Conservation (phyloP, 2,113 vertebrate species). For the Macaca mulatta region DNA sequence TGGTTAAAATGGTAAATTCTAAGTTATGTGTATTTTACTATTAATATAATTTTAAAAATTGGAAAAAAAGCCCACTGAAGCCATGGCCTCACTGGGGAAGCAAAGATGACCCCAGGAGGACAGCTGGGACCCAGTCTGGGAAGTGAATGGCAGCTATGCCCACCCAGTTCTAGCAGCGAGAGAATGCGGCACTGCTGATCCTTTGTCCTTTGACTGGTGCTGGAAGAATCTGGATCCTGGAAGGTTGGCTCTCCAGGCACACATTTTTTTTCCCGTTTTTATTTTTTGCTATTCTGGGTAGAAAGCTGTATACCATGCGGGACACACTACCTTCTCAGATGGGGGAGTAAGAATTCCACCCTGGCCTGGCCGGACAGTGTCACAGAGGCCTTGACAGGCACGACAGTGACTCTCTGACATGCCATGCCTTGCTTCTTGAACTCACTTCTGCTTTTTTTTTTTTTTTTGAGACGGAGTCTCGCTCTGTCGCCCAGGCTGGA, state of each 20-base stretch:
- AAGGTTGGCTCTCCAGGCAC: no score
- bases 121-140: background rate
- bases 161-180: no score
- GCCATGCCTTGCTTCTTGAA: background rate
- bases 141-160: background rate
- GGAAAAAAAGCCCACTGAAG: background rate
- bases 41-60: background rate
- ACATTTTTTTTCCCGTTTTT: background rate
- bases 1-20: background rate
- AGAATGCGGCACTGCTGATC: rapidly evolving
- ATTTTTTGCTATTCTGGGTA: background rate
- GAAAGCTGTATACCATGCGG: background rate
- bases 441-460: background rate
- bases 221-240: background rate
- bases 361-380: rapidly evolving
- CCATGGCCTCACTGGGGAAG: background rate
- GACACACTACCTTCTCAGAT: no score
- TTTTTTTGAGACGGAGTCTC: no score
- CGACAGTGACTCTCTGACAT: background rate
- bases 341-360: background rate
- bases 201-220: background rate
- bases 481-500: no score
- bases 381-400: background rate
- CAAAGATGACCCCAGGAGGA: background rate
- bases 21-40: background rate